A percentile compares a stretch with the other conserved stretches of the same genome.
Evolutionary conservation across 2,888 invertebrate species (phyloP).

Genomic region (Drosophila maculinotata): DNA sequence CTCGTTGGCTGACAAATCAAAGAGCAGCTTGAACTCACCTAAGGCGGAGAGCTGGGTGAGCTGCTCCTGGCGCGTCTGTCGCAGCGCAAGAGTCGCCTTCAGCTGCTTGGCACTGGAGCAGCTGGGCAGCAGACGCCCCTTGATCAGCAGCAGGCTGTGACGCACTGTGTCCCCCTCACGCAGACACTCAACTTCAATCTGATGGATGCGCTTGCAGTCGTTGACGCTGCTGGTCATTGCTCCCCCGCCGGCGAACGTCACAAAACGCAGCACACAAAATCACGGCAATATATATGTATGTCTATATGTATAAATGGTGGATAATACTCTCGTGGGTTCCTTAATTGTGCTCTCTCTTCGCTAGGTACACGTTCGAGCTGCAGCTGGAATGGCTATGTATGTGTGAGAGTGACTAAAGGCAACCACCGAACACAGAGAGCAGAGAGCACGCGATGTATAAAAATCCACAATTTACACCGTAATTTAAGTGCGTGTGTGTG

Average conservation of each 20-base stretch:
- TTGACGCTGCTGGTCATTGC: conserved; percentile 68
- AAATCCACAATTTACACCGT: too few species aligned
- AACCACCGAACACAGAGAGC: too few species aligned
- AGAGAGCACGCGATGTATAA: too few species aligned
- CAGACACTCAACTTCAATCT: conserved; percentile 76
- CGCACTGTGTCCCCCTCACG: conserved; percentile 71
- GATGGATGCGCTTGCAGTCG: conserved; percentile 62
- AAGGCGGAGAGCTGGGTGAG: conserved; percentile 54
- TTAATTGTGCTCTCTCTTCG: too few species aligned
- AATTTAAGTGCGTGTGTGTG: too few species aligned
- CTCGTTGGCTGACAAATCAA: conserved; percentile 58
- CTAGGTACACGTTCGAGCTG: too few species aligned
- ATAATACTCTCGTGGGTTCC: too few species aligned
- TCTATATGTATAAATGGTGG: too few species aligned
- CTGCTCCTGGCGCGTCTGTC: conserved; percentile 36
- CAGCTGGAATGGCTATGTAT: too few species aligned
- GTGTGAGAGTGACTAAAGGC: too few species aligned
- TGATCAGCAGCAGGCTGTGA: conserved; percentile 81
- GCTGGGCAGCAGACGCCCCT: conserved; percentile 74
- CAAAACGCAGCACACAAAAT: not conserved
- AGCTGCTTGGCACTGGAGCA: conserved; percentile 65
- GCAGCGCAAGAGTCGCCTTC: conserved; percentile 47
- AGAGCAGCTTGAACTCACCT: conserved; percentile 82
- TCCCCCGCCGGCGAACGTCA: conserved; percentile 21
- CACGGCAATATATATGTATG: too few species aligned